Evolutionary conservation across 2,113 vertebrate species (phyloP), one percentile per base, ranked within the genome.

Genomic region (Cromileptes altivelis): DNA sequence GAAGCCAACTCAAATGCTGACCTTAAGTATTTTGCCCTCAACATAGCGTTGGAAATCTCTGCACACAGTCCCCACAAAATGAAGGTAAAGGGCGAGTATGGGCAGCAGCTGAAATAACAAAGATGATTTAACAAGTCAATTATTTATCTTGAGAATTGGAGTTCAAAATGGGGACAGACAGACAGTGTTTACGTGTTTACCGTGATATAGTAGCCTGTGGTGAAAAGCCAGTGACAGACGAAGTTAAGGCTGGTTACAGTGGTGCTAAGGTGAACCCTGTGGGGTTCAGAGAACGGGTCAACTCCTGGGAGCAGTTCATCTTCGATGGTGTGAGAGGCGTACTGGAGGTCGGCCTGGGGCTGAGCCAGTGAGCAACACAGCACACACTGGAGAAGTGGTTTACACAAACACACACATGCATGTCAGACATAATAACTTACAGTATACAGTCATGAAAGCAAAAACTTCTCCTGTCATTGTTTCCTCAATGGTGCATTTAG

Each of bases 11-110:
- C 27, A 53, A 69, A 80, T 56, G 33, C 87, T 80, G 33, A 99
- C 98, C 97, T 99, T 98, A 4, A 99, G 89, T 72, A 99, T 95
- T 91, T 95, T 96, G 91, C 94, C 96, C 91, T 96, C 95, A 75
- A 96, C 82, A 49, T 93, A 95, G 90, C 93, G 97, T 14, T 85
- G 75, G 3, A 96, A 13, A 64, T 99, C 96, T 88, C 95, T 96
- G 89, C 98, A 99, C 85, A 97, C 86, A 70, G 88, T 94, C 56
- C 93, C 95, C 67, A 97, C 96, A 90, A 98, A 89, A 88, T 99
- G 96, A 9, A 97, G 94, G 80, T 97, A 97, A 58, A 99, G 91
- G 10, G 96, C 92, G 61, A 98, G 89, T 12, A 97, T 55, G 25
- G 98, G 98, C 84, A 99, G 94, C 75, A 96, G 88, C 98, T 99